Percentiles rank a stretch among this genome's conserved stretches.
These are phyloP conservation scores for Anastrepha obliqua DNA, from an alignment of 1,140 invertebrate species.

Conservation along the genomic window DNA sequence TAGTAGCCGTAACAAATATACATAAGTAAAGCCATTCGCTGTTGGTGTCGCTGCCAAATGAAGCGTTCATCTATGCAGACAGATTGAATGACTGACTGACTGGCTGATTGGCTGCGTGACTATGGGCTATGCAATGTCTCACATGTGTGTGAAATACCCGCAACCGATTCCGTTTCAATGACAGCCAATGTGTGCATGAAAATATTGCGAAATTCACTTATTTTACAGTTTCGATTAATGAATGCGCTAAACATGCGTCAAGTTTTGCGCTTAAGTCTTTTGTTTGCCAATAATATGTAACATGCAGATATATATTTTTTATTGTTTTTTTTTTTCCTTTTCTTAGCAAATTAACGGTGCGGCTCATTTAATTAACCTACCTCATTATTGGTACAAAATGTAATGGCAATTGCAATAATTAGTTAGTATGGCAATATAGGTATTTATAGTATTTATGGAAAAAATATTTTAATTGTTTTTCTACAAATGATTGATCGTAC, in stretches of 20 bases:
- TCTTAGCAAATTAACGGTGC: background rate
- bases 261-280: constrained; percentile 45
- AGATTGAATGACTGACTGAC: background rate
- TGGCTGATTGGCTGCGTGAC: background rate
- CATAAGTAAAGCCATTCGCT: background rate
- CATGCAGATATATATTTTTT: background rate
- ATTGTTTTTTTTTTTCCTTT: background rate
- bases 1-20: background rate
- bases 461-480: no score
- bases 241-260: background rate
- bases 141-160: background rate
- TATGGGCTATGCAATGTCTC: background rate
- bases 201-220: constrained; percentile 26
- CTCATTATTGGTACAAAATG: constrained; percentile 4
- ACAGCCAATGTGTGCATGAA: constrained; percentile 8
- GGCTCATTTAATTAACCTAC: constrained; percentile 1
- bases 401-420: constrained; percentile 9
- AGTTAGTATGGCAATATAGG: background rate
- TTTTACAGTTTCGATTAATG: constrained; percentile 23
- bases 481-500: background rate
- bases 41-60: background rate
- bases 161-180: constrained; percentile 20
- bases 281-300: background rate
- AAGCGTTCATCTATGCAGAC: background rate
- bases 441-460: background rate